A percentile compares a stretch with the other conserved stretches of the same genome.
These are phyloP conservation scores for Esox masquinongy DNA, from an alignment of 2,797 vertebrate genomes.

Conservation along the genomic window DNA sequence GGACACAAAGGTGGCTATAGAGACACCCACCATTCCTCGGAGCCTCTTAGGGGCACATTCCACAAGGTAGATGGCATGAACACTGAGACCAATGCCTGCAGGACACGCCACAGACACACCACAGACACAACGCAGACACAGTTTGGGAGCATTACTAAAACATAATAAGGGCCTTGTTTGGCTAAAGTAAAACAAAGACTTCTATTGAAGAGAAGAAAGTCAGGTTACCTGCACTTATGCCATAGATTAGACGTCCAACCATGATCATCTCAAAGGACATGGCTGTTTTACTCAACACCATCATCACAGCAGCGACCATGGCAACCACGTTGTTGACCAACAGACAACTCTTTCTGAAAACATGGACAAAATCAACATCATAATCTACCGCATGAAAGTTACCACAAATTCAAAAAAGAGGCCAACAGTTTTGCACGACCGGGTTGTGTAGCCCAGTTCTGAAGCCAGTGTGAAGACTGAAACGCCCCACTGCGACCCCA, in stretches of 20 bases:
- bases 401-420: not conserved
- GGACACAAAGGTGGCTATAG: conserved; percentile 56
- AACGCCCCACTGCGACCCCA: not conserved
- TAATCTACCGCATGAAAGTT: not conserved
- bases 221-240: conserved; percentile 64
- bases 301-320: conserved; percentile 65
- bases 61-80: conserved; percentile 66
- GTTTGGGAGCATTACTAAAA: not conserved
- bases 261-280: conserved; percentile 80
- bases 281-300: conserved; percentile 66
- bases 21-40: conserved; percentile 65
- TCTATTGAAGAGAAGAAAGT: not conserved
- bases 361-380: not conserved
- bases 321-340: conserved; percentile 66
- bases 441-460: no score
- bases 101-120: no score
- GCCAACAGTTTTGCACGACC: no score
- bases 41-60: conserved; percentile 72
- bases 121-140: not conserved
- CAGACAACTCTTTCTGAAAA: conserved; percentile 69
- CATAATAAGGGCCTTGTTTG: not conserved
- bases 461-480: no score
- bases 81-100: conserved; percentile 61
- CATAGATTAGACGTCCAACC: conserved; percentile 69
- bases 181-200: not conserved